Base-by-base conservation (phyloP, 2,888 invertebrate genomes). In the Tenodera sinensis region DNA sequence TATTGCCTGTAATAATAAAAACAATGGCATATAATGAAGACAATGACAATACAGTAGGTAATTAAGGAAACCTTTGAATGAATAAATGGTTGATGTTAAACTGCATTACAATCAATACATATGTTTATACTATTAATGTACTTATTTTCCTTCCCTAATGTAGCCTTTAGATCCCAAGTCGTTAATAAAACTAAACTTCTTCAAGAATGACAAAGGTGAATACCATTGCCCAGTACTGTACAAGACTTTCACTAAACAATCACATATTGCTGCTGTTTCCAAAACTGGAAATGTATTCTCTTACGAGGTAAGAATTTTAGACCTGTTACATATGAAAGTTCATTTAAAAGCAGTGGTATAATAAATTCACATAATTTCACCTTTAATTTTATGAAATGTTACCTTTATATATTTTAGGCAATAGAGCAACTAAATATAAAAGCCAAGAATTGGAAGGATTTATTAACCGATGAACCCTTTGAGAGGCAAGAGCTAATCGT, bases 391-490 rank as follows among this genome's bases (percentile, higher is more conserved):
- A 42, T 42, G 42, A 42, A 42, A 42, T 42, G 42, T 42, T 0
- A 12, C 42, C 7, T 87, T 85, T 85, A 15, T 47, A 12, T 28
- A 83, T 91, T 91, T n/a, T 91, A 95, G 95, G 99, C 99, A 0
- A 95, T 99, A 83, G 98, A 99, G 92, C 98, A 99, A 92, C 95
- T 99, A 83, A 99, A 99, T 93, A 96, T 99, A 88, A 99, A 99
- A 93, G 96, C 97, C 1, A 97, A 97, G 91, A 98, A 98, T 92
- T 98, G 97, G 96, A 98, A 97, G 92, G 99, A 99, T 94, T 95
- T 99, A 82, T 94, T 99, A 20, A 97, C 96, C 91, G 99, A 99
- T 93, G 96, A 96, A 91, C 96, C 98, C 0, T 99, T 99, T 93
- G 94, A 95, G 25, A 95, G 98, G 91, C 96, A 95, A 92, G 99